phyloP scores from a whole-genome alignment of 1,140 invertebrate species.

The Achroia grisella region DNA sequence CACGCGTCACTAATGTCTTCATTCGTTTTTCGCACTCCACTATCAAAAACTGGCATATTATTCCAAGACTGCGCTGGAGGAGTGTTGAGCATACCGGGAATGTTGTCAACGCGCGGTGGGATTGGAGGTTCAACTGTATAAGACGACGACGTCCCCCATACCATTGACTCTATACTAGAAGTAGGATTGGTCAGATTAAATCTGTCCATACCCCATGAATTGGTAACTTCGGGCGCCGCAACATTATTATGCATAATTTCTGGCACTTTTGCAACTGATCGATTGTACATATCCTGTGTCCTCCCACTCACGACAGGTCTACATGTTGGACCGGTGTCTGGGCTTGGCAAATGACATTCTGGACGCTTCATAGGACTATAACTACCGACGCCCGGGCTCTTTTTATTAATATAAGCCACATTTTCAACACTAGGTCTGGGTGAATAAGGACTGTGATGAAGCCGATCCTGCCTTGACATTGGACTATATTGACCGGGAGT shows the following conservation, averaged over 20 bases:
- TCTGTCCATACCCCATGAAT: constrained; percentile 39
- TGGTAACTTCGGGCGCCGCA: constrained; percentile 30
- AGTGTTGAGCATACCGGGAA: constrained; percentile 34
- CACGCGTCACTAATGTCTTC: constrained; percentile 43
- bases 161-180: constrained; percentile 43
- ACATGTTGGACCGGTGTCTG: constrained; percentile 38
- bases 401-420: constrained; percentile 40
- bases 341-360: constrained; percentile 53
- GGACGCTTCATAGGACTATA: constrained; percentile 62
- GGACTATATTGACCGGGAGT: constrained; percentile 58
- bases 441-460: constrained; percentile 56
- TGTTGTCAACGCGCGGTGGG: constrained; percentile 28
- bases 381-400: constrained; percentile 51
- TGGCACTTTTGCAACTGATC: constrained; percentile 32
- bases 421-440: constrained; percentile 51
- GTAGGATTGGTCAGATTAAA: constrained; percentile 27
- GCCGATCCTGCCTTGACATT: constrained; percentile 50
- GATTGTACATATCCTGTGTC: constrained; percentile 39
- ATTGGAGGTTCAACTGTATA: constrained; percentile 17
- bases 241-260: constrained; percentile 31
- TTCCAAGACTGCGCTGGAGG: constrained; percentile 42
- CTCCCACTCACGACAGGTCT: constrained; percentile 24
- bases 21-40: constrained; percentile 24
- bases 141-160: constrained; percentile 41
- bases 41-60: constrained; percentile 38